These are phyloP conservation scores for Phrynocephalus versicolor DNA, from an alignment of 2,113 vertebrate genomes.

Conservation along the genomic window DNA sequence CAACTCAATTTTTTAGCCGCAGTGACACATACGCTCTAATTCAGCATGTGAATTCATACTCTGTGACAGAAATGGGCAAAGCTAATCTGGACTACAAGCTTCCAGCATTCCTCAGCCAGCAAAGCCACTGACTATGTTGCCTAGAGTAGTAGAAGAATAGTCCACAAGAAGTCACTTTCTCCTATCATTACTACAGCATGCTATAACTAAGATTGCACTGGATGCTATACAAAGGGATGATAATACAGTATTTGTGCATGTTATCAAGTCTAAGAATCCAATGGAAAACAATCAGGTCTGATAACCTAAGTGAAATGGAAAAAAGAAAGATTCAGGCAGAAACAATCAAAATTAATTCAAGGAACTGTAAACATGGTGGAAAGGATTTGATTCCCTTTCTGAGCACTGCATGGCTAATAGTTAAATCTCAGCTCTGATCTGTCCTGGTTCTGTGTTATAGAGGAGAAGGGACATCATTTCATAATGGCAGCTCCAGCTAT, in stretches of 20 bases:
- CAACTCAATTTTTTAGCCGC: no score
- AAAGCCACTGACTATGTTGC: no score
- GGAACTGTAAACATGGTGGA: background rate
- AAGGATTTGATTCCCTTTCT: background rate
- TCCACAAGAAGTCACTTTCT: background rate
- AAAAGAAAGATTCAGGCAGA: background rate
- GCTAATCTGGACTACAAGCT: no score
- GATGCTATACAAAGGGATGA: no score
- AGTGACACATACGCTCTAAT: background rate
- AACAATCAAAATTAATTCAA: background rate
- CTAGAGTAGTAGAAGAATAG: no score
- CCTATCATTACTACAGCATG: background rate
- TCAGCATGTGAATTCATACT: background rate
- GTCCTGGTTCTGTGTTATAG: background rate
- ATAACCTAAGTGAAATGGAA: background rate
- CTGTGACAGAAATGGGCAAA: background rate
- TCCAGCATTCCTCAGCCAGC: no score
- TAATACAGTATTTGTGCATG: no score
- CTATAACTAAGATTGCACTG: background rate
- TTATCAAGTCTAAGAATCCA: background rate
- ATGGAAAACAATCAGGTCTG: background rate
- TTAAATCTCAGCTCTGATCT: background rate
- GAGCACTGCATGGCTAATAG: background rate
- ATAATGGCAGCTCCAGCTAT: background rate
- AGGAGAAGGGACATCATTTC: background rate